Evolutionary conservation across 2,113 vertebrate species (phyloP), one percentile per base, ranked within the genome.

Genomic region (Caranx melampygus): DNA sequence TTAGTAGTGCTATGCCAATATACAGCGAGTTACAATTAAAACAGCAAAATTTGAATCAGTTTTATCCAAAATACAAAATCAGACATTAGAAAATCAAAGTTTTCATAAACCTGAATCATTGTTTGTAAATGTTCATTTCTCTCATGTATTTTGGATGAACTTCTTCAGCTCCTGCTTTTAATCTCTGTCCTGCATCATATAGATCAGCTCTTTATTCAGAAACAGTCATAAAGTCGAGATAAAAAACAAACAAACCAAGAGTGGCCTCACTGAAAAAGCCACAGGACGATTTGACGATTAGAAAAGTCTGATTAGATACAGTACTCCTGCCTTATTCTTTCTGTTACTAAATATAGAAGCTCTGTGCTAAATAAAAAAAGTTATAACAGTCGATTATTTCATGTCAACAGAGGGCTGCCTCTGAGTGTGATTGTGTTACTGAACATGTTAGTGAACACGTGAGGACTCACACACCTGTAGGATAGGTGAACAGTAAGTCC

Each of bases 141-240:
- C 69, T 26, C 26, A 26, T 26, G 59, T 44, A 83, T 76, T 84
- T 81, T 84, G 54, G 77, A 83, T 40, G 70, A 47, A 44, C 67
- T 14, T 44, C 21, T 79, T 77, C 65, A 85, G 58, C 11, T 81
- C 71, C 71, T 74, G 78, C 73, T 73, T 69, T 82, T 49, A 86
- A 85, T 88, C 77, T 78, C 62, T 72, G 77, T n/a, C 68, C 47
- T 62, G 14, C 57, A 57, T 84, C 16, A 42, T 42, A 84, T 71
- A 80, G 64, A 90, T 87, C 78, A 91, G 82, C 85, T 91, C 86
- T 74, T 75, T 73, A 85, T 73, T 69, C 80, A 79, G 71, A 88
- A 94, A 94, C 92, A 95, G 93, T 95, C 91, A 81, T 92, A 65
- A 84, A 91, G 91, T 92, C 89, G 45, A 83, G 44, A 64, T 72